Percentiles rank a stretch among this genome's conserved stretches.
These are phyloP conservation scores for Sturmia bella DNA, from an alignment of 2,888 invertebrate genomes.

Conservation along the genomic window DNA sequence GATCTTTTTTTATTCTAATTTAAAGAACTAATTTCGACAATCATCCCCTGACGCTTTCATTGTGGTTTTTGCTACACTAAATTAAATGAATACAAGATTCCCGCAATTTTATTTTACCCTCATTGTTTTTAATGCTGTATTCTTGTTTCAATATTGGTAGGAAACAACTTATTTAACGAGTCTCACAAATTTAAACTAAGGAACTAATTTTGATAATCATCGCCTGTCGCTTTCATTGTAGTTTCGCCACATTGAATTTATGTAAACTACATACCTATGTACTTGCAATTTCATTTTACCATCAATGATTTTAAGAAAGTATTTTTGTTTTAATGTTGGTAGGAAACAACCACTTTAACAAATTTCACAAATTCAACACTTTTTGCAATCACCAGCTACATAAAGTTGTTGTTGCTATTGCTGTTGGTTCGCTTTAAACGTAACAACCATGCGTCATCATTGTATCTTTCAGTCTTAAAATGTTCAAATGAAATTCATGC, in stretches of 20 bases:
- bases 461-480: neutral
- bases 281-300: neutral
- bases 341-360: neutral
- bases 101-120: too few relatives aligned
- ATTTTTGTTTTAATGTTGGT: neutral
- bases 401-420: neutral
- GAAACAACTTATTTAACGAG: too few relatives aligned
- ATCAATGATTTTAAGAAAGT: neutral
- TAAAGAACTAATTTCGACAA: too few relatives aligned
- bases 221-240: neutral
- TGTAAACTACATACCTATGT: neutral
- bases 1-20: too few relatives aligned
- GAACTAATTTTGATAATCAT: neutral
- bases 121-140: too few relatives aligned
- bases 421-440: neutral
- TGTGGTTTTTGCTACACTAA: too few relatives aligned
- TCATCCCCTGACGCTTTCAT: too few relatives aligned
- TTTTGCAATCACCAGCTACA: constrained; percentile 14
- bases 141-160: too few relatives aligned
- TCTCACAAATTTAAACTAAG: too few relatives aligned
- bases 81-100: too few relatives aligned
- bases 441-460: constrained; percentile 40
- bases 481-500: neutral
- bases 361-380: constrained; percentile 46
- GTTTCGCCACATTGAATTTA: too few relatives aligned